phyloP scores from a whole-genome alignment of 2,113 vertebrate species.

The Synodontis membranacea region DNA sequence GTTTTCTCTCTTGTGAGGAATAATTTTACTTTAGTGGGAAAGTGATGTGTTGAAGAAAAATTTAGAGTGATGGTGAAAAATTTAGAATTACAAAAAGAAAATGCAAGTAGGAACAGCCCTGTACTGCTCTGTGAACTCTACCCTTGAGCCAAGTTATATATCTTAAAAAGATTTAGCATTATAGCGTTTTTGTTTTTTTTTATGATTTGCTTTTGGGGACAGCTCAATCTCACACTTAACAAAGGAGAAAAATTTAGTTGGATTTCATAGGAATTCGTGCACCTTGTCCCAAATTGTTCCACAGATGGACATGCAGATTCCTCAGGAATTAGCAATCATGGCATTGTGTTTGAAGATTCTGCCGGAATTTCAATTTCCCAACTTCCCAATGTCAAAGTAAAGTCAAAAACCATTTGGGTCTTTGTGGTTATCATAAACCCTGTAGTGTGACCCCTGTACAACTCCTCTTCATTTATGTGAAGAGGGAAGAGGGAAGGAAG shows the following conservation, averaged over 20 bases:
- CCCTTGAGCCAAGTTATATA: neutral
- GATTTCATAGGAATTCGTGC: neutral
- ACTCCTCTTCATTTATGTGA: neutral
- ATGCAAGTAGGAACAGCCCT: neutral
- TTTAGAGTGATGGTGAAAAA: neutral
- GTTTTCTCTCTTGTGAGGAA: too few relatives aligned
- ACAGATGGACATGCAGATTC: neutral
- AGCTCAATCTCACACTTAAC: neutral
- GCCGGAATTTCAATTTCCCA: neutral
- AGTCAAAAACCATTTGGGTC: slow-evolving; percentile 22
- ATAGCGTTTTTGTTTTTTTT: neutral
- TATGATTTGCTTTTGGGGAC: neutral
- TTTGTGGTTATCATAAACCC: slow-evolving; percentile 36
- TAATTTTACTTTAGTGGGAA: neutral
- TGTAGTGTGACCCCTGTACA: neutral
- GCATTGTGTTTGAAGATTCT: neutral
- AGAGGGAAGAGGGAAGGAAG: slow-evolving; percentile 17
- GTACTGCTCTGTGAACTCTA: neutral
- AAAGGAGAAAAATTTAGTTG: neutral
- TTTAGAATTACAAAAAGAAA: neutral
- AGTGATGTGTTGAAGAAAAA: neutral
- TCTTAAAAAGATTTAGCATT: neutral
- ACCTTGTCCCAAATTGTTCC: neutral
- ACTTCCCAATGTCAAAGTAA: neutral
- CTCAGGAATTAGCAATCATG: neutral